Percentiles rank a stretch among this genome's conserved stretches.
phyloP scores from a whole-genome alignment of 2,113 vertebrate species.

The Myanophis thanlyinensis region DNA sequence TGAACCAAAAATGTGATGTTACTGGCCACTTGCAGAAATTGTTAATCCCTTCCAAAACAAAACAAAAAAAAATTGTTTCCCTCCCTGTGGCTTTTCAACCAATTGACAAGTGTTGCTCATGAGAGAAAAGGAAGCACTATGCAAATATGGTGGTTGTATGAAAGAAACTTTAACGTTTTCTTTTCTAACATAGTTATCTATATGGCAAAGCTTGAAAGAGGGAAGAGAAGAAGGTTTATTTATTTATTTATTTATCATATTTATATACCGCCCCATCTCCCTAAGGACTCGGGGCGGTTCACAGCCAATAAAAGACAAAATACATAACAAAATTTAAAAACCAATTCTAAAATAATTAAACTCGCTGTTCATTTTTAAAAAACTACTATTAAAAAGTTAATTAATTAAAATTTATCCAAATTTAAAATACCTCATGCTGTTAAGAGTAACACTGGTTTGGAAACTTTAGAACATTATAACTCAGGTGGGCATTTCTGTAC shows the following conservation, averaged over 20 bases:
- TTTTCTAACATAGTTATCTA: neutral
- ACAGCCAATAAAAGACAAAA: too few relatives aligned
- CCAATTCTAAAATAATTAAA: too few relatives aligned
- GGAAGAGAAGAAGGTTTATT: neutral
- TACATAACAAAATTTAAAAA: too few relatives aligned
- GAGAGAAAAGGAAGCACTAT: neutral
- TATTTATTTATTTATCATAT: too few relatives aligned
- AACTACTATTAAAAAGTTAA: too few relatives aligned
- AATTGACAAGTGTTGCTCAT: neutral
- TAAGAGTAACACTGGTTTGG: neutral
- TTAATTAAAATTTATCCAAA: too few relatives aligned
- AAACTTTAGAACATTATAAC: neutral
- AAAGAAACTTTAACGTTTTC: constrained; percentile 32
- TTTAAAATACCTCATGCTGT: too few relatives aligned
- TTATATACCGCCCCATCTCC: too few relatives aligned
- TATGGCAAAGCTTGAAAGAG: neutral
- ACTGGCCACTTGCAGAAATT: neutral
- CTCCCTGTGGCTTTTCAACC: neutral
- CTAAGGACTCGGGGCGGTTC: too few relatives aligned
- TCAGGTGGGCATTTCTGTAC: neutral
- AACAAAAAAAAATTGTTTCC: neutral
- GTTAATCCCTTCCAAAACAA: neutral
- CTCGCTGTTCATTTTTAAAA: too few relatives aligned
- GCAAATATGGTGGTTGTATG: neutral
- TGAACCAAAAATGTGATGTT: neutral